These are phyloP conservation scores for Coracias cyanogaster DNA, from an alignment of 2,797 vertebrate genomes.

Conservation along the genomic window DNA sequence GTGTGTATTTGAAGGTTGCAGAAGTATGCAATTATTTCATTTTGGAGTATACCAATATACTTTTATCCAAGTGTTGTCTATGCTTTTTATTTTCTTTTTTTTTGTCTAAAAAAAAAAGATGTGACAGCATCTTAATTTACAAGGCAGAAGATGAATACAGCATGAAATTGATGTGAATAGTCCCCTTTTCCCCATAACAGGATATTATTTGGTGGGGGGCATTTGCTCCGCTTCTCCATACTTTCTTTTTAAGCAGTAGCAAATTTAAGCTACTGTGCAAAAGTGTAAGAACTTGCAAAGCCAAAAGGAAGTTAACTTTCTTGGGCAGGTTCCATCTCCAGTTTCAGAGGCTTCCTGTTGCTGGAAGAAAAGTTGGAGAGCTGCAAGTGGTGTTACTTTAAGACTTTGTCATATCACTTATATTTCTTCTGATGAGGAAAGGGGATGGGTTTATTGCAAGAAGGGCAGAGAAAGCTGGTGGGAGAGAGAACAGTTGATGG, in stretches of 20 bases:
- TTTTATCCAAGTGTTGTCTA: not conserved
- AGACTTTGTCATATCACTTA: not conserved
- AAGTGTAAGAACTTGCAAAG: not conserved
- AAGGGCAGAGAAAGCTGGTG: not conserved
- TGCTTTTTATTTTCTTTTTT: not conserved
- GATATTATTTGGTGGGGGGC: not conserved
- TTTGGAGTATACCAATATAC: not conserved
- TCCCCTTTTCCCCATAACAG: not conserved
- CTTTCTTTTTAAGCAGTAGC: not conserved
- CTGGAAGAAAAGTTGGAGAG: not conserved
- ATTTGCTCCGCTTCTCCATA: not conserved
- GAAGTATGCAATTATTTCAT: not conserved
- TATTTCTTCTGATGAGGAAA: not conserved
- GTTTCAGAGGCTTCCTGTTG: not conserved
- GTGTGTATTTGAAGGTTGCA: not conserved
- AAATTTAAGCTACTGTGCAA: not conserved
- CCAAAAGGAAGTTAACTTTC: not conserved
- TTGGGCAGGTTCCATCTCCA: not conserved
- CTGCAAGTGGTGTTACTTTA: not conserved
- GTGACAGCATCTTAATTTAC: not conserved
- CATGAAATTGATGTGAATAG: not conserved
- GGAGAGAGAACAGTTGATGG: not conserved
- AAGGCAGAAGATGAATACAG: not conserved
- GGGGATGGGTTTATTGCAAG: not conserved
- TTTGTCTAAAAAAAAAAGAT: not conserved